Percentiles rank a stretch among this genome's conserved stretches.
Evolutionary conservation across 2,113 vertebrate genomes (phyloP).

Genomic region (Xenus cinereus): DNA sequence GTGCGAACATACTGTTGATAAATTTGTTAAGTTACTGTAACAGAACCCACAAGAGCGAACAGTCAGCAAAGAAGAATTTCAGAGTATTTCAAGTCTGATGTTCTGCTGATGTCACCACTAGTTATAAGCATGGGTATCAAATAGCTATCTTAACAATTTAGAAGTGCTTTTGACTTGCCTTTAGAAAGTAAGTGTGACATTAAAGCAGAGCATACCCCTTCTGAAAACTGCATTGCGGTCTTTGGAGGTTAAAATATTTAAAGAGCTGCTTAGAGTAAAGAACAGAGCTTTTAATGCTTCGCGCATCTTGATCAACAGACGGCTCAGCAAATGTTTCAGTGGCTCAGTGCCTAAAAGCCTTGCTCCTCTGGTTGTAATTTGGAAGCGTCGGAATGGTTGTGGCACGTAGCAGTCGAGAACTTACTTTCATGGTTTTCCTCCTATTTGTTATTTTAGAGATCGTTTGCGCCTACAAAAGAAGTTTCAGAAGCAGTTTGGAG

Average conservation of each 20-base stretch:
- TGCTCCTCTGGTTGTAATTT: background rate
- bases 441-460: slow-evolving; percentile 77
- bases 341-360: background rate
- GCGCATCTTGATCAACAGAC: background rate
- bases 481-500: slow-evolving; percentile 99
- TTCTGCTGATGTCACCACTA: background rate
- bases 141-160: background rate
- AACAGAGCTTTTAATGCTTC: background rate
- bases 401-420: background rate
- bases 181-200: rapidly evolving
- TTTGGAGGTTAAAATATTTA: background rate
- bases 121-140: background rate
- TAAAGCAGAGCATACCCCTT: background rate
- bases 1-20: background rate
- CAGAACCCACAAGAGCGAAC: background rate
- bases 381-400: background rate
- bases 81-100: rapidly evolving
- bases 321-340: background rate
- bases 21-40: background rate
- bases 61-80: background rate
- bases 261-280: background rate
- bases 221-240: background rate
- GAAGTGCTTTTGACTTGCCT: rapidly evolving
- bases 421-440: background rate
- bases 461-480: slow-evolving; percentile 97